Percentiles rank a stretch among this genome's conserved stretches.
Evolutionary conservation across 2,888 invertebrate species (phyloP).

Genomic region (Saturnia pavonia): DNA sequence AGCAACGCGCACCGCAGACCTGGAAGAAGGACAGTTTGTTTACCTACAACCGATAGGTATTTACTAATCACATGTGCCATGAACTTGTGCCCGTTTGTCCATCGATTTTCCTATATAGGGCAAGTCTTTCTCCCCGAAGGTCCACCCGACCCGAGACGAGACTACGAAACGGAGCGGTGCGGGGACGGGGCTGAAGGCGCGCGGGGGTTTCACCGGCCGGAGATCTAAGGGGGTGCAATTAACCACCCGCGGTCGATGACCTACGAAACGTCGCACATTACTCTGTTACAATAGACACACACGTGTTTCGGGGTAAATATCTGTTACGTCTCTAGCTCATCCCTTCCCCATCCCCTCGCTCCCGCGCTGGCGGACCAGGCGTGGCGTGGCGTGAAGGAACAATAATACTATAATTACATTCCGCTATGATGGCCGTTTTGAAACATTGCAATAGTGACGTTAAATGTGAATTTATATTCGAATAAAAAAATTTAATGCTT

Average conservation of each 20-base stretch:
- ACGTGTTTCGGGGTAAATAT: conserved; percentile 15
- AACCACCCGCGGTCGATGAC: conserved; percentile 71
- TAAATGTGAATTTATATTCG: too few relatives aligned
- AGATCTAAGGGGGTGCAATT: conserved; percentile 61
- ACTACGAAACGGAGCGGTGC: conserved; percentile 18
- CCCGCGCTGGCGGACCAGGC: background rate
- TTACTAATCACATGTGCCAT: conserved; percentile 25
- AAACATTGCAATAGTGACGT: too few relatives aligned
- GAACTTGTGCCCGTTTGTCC: conserved; percentile 67
- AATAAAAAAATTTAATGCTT: too few relatives aligned
- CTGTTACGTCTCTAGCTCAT: conserved; percentile 8
- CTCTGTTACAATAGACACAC: conserved; percentile 36
- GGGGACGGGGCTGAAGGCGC: conserved; percentile 23
- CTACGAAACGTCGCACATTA: conserved; percentile 43
- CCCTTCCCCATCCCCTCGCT: background rate
- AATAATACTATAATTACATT: too few relatives aligned
- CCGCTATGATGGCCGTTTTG: too few relatives aligned
- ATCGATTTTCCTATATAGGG: conserved; percentile 75
- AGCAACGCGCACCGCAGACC: background rate
- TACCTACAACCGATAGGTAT: conserved; percentile 11
- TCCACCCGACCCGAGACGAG: conserved; percentile 57
- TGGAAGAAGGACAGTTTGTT: conserved; percentile 8
- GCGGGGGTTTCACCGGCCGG: conserved; percentile 33
- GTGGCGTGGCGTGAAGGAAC: background rate
- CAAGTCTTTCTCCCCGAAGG: conserved; percentile 65